phyloP scores from a whole-genome alignment of 2,888 invertebrate species.

The Folsomia manolachei region DNA sequence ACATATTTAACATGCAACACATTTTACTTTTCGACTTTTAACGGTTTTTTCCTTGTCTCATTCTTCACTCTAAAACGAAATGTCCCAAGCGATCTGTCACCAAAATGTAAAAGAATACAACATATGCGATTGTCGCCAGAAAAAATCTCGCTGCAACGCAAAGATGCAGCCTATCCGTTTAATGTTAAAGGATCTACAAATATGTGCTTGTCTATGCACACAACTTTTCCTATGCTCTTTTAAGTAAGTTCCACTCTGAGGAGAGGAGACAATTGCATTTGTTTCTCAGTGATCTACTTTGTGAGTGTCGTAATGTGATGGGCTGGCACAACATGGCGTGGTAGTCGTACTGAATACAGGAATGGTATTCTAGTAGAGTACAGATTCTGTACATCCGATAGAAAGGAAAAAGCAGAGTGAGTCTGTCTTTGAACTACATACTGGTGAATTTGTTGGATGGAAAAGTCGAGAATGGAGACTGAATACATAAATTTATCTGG shows the following conservation, averaged over 20 bases:
- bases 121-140: background rate
- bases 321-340: too few relatives aligned
- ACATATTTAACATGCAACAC: constrained; percentile 3
- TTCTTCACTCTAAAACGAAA: constrained; percentile 11
- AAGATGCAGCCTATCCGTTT: too few relatives aligned
- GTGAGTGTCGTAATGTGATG: background rate
- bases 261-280: background rate
- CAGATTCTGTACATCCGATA: too few relatives aligned
- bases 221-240: background rate
- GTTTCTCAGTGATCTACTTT: background rate
- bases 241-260: background rate
- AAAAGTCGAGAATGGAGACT: background rate
- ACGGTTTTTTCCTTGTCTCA: constrained; percentile 6
- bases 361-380: too few relatives aligned
- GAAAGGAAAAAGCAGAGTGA: background rate
- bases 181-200: too few relatives aligned
- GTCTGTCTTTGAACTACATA: too few relatives aligned
- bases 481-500: constrained; percentile 10
- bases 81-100: constrained; percentile 12
- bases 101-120: background rate
- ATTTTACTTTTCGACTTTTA: constrained; percentile 4
- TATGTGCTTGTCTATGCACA: background rate
- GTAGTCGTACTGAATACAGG: too few relatives aligned
- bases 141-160: background rate
- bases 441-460: too few relatives aligned